Percentiles rank a stretch among this genome's conserved stretches.
These are phyloP conservation scores for Brenthis hecate DNA, from an alignment of 2,888 invertebrate species.

Conservation along the genomic window DNA sequence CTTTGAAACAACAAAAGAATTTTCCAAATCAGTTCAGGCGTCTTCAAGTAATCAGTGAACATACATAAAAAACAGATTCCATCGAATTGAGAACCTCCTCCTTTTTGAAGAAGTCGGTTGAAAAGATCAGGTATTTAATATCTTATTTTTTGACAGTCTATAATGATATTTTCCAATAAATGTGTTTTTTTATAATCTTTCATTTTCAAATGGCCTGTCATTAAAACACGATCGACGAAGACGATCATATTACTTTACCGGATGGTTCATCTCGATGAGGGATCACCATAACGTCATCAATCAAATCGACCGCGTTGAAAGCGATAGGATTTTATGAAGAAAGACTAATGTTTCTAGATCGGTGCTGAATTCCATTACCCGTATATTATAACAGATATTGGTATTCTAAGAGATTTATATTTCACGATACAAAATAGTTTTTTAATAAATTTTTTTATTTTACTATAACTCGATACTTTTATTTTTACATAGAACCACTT, in stretches of 20 bases:
- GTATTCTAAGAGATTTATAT: conserved; percentile 2
- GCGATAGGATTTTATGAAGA: conserved; percentile 27
- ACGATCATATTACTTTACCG: conserved; percentile 18
- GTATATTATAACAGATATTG: neutral
- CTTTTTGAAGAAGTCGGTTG: too few species aligned
- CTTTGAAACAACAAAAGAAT: too few species aligned
- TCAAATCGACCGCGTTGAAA: conserved; percentile 29
- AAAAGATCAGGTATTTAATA: too few species aligned
- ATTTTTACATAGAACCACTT: too few species aligned
- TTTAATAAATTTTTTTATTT: too few species aligned
- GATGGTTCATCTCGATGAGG: conserved; percentile 30
- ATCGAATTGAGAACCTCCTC: too few species aligned
- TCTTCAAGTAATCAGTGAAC: too few species aligned
- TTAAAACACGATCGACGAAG: conserved; percentile 1
- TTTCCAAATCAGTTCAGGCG: too few species aligned
- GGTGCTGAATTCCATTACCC: conserved; percentile 3
- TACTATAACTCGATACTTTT: too few species aligned
- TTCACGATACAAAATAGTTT: too few species aligned
- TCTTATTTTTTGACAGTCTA: neutral
- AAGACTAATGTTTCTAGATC: conserved; percentile 24
- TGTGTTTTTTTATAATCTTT: neutral
- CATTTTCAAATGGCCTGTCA: conserved; percentile 8
- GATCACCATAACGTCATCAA: conserved; percentile 33
- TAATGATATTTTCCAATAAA: neutral
- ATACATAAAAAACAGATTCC: too few species aligned